phyloP scores from a whole-genome alignment of 2,797 vertebrate genomes.

The Jordanella pulchra region DNA sequence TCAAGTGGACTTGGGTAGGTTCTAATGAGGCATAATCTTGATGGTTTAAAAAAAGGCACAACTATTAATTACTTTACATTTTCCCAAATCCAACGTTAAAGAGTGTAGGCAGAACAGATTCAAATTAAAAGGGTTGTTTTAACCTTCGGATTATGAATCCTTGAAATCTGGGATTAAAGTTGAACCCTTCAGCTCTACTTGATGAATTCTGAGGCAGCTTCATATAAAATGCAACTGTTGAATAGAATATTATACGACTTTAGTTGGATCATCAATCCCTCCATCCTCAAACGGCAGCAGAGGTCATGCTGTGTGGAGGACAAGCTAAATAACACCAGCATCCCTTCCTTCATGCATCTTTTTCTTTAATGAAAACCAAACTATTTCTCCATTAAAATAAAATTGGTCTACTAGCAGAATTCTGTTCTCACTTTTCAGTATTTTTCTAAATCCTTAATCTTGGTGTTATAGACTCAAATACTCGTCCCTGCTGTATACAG shows the following conservation, averaged over 20 bases:
- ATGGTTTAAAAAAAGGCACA: background rate
- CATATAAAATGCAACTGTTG: background rate
- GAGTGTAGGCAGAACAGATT: background rate
- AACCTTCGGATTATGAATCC: background rate
- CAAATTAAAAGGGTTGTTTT: background rate
- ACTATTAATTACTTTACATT: background rate
- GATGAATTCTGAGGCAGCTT: background rate
- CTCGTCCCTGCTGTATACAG: background rate
- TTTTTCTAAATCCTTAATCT: background rate
- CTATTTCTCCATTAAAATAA: background rate
- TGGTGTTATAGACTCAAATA: constrained; percentile 5
- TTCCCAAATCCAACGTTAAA: too few relatives aligned
- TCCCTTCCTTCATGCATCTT: background rate
- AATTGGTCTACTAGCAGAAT: background rate
- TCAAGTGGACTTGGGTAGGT: too few relatives aligned
- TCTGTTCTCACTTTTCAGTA: background rate
- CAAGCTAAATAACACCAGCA: background rate
- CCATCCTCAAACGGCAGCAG: background rate
- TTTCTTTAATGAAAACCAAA: background rate
- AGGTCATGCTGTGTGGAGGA: background rate
- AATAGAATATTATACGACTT: too few relatives aligned
- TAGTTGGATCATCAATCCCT: too few relatives aligned
- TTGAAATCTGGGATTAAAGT: background rate
- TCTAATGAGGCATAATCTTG: too few relatives aligned
- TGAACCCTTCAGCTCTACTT: background rate